Percentiles rank a stretch among this genome's conserved stretches.
Conservation (phyloP, 2,113 vertebrate genomes). For the Rattus rattus region DNA sequence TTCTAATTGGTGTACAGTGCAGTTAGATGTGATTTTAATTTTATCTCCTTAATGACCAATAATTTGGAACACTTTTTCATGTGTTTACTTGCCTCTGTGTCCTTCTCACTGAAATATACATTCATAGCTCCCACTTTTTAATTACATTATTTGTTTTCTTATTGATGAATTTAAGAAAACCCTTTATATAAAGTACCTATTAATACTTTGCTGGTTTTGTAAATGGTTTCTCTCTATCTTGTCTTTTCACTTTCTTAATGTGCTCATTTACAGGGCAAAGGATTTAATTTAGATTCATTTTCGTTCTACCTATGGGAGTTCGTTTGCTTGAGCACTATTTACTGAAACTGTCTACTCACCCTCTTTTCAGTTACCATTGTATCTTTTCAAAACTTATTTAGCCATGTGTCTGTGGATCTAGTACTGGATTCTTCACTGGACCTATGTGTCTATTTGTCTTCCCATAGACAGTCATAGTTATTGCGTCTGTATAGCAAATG, state of each 20-base stretch:
- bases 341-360: neutral
- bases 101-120: slow-evolving; percentile 3
- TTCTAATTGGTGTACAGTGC: slow-evolving; percentile 8
- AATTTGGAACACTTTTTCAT: neutral
- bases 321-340: neutral
- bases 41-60: neutral
- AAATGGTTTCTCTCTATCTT: slow-evolving; percentile 1
- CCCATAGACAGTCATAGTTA: neutral
- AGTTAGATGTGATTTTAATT: neutral
- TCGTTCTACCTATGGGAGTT: neutral
- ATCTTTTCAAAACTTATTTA: slow-evolving; percentile 6
- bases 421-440: neutral
- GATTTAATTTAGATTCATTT: slow-evolving; percentile 13
- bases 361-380: neutral
- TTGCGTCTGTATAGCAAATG: neutral
- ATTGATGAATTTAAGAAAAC: neutral
- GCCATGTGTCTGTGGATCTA: neutral
- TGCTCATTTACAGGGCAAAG: neutral
- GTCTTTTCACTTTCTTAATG: neutral
- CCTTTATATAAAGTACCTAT: neutral
- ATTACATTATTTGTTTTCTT: slow-evolving; percentile 8
- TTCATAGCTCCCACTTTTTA: neutral
- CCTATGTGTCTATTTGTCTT: neutral
- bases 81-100: neutral
- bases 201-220: neutral